These are phyloP conservation scores for Hemithea aestivaria DNA, from an alignment of 2,888 invertebrate genomes.

Conservation along the genomic window DNA sequence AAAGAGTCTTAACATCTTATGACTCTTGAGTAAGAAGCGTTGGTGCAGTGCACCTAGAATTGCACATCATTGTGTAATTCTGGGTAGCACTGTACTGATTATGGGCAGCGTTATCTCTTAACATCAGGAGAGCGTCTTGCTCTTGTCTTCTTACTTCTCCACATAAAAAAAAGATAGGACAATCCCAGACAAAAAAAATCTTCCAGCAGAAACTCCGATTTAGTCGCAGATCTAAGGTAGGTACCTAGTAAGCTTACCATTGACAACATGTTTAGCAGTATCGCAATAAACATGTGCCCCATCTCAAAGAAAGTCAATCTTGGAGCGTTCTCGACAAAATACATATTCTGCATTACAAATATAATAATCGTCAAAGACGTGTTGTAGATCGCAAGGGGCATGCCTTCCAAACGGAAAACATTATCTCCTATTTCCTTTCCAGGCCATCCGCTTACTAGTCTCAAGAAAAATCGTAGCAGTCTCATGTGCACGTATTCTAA, in stretches of 20 bases:
- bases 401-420: constrained; percentile 16
- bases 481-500: constrained; percentile 29
- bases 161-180: no score
- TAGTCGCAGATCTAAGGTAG: no score
- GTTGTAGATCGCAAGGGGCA: constrained; percentile 17
- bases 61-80: no score
- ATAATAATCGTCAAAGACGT: constrained; percentile 22
- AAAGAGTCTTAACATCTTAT: no score
- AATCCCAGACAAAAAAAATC: no score
- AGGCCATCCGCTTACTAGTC: constrained; percentile 33
- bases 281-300: constrained; percentile 28
- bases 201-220: no score
- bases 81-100: no score
- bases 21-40: no score
- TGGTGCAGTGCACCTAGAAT: no score
- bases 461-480: constrained; percentile 22
- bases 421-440: constrained; percentile 28
- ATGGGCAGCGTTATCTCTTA: no score
- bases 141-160: no score
- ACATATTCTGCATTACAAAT: constrained; percentile 19
- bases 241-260: constrained; percentile 20
- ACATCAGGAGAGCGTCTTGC: no score
- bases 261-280: constrained; percentile 27
- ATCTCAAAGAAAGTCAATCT: constrained; percentile 23
- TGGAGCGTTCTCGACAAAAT: constrained; percentile 19